These are phyloP conservation scores for Spilogale gracilis DNA, from an alignment of 2,113 vertebrate genomes.

Conservation along the genomic window DNA sequence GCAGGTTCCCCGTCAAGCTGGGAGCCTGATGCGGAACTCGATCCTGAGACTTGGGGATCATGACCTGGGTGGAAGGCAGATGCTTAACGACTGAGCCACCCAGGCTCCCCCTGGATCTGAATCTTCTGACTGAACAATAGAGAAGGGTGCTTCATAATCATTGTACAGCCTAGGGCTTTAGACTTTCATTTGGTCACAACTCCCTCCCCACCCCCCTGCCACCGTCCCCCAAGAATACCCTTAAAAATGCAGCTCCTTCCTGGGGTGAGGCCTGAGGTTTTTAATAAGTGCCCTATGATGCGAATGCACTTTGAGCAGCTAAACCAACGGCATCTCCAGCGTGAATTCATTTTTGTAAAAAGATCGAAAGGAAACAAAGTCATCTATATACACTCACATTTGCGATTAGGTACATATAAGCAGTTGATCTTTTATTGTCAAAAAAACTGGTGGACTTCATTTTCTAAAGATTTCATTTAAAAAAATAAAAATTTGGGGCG, in stretches of 20 bases:
- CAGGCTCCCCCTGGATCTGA: neutral
- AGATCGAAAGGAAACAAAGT: neutral
- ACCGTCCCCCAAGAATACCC: neutral
- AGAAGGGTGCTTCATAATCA: neutral
- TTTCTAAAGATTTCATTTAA: neutral
- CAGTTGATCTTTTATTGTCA: neutral
- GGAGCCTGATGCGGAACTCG: no score
- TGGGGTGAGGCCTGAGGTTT: neutral
- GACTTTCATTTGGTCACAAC: neutral
- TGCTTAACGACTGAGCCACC: no score
- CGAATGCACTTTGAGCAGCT: neutral
- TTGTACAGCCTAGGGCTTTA: neutral
- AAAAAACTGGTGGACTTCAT: neutral
- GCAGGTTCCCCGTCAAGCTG: no score
- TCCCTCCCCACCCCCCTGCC: rapidly evolving
- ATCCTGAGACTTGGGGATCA: no score
- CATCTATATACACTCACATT: neutral
- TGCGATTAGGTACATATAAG: neutral
- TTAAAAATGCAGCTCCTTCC: neutral
- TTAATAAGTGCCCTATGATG: neutral
- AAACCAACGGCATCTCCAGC: neutral
- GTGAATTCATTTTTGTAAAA: neutral
- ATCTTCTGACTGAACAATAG: neutral
- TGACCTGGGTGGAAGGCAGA: no score
- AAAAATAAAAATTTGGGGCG: no score